Evolutionary conservation across 2,888 invertebrate genomes (phyloP).

Genomic region (Amaurobius ferox): DNA sequence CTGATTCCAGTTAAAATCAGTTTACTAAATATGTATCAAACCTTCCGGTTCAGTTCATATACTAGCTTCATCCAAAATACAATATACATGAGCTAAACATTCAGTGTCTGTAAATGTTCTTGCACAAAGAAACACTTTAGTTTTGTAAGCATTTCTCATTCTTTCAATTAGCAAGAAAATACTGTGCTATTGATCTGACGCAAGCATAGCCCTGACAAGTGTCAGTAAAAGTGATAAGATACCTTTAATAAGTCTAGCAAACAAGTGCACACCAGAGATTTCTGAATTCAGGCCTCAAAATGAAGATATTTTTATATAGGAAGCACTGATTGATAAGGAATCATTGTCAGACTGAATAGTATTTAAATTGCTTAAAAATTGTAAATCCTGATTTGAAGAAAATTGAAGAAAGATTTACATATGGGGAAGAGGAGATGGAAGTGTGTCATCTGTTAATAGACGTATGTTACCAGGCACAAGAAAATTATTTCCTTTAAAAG

Average conservation of each 20-base stretch:
- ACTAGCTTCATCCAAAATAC: slow-evolving; percentile 92
- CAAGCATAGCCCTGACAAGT: slow-evolving; percentile 34
- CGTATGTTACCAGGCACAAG: background rate
- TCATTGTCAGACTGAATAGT: too few relatives aligned
- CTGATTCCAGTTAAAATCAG: too few relatives aligned
- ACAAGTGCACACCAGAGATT: too few relatives aligned
- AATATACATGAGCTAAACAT: slow-evolving; percentile 78
- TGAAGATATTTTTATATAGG: too few relatives aligned
- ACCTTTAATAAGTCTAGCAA: too few relatives aligned
- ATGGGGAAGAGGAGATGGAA: too few relatives aligned
- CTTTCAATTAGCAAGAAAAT: slow-evolving; percentile 37
- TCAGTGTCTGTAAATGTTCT: slow-evolving; percentile 40
- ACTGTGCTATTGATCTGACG: slow-evolving; percentile 27
- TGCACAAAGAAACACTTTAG: slow-evolving; percentile 53
- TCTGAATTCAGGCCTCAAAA: too few relatives aligned
- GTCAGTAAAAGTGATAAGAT: slow-evolving; percentile 45
- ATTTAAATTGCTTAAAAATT: too few relatives aligned
- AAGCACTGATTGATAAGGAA: too few relatives aligned
- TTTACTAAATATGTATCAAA: slow-evolving; percentile 87
- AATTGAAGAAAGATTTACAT: too few relatives aligned
- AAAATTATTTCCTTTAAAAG: background rate
- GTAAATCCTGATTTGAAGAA: too few relatives aligned
- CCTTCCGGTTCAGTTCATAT: slow-evolving; percentile 90
- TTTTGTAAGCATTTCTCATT: slow-evolving; percentile 44
- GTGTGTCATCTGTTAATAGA: too few relatives aligned